A percentile compares a stretch with the other conserved stretches of the same genome.
Evolutionary conservation across 2,113 vertebrate genomes (phyloP).

Genomic region (Hemiprocne comata): DNA sequence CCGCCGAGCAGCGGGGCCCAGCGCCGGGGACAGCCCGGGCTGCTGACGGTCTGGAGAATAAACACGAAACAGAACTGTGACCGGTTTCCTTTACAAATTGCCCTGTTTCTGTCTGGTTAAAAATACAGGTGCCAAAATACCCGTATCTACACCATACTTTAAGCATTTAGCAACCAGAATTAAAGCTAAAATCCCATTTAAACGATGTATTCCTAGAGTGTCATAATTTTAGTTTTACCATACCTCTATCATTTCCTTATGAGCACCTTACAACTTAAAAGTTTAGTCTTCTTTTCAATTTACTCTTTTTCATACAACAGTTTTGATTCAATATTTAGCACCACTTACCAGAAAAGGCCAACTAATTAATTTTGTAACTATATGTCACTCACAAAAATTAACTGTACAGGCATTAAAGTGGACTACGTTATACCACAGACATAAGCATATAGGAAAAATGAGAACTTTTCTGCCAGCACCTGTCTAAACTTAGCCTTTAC

Average conservation of each 20-base stretch:
- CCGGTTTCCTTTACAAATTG: fast-evolving
- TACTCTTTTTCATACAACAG: neutral
- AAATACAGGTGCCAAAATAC: fast-evolving
- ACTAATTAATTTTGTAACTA: fast-evolving
- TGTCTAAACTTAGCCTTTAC: slow-evolving; percentile 56
- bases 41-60: too few species aligned
- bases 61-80: neutral
- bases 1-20: too few species aligned
- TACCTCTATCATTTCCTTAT: fast-evolving
- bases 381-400: neutral
- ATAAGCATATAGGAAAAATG: fast-evolving
- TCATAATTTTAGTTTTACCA: neutral
- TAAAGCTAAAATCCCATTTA: fast-evolving
- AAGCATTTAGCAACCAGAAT: neutral
- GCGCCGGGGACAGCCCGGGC: too few species aligned
- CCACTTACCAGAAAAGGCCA: neutral
- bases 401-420: fast-evolving
- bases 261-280: neutral
- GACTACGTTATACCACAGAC: neutral
- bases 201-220: fast-evolving
- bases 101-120: fast-evolving
- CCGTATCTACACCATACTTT: fast-evolving
- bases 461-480: fast-evolving
- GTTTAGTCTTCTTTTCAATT: neutral
- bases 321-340: neutral